A percentile compares a stretch with the other conserved stretches of the same genome.
Evolutionary conservation across 1,140 invertebrate species (phyloP).

Genomic region (Heliconius eleuchia): DNA sequence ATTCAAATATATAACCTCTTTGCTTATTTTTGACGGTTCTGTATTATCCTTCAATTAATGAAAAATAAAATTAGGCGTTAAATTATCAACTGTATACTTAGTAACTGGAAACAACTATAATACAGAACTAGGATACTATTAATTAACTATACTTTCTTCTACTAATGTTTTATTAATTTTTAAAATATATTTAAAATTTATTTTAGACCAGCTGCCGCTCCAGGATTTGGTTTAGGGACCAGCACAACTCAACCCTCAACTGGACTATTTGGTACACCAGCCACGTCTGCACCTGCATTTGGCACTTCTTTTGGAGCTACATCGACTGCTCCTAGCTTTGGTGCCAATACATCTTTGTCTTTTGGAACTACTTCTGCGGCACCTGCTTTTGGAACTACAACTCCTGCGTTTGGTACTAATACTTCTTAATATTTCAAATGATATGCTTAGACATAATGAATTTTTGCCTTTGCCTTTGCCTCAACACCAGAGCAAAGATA

Average conservation of each 20-base stretch:
- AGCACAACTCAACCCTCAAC: constrained; percentile 62
- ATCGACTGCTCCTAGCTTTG: constrained; percentile 50
- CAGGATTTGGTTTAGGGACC: constrained; percentile 63
- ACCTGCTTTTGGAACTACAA: constrained; percentile 51
- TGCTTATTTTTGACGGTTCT: neutral
- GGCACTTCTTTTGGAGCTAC: constrained; percentile 49
- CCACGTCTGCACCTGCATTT: constrained; percentile 49
- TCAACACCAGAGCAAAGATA: too few species aligned
- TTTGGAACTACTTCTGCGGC: constrained; percentile 40
- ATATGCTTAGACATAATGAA: neutral
- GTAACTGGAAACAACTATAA: too few species aligned
- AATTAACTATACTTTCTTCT: neutral
- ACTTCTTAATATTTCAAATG: constrained; percentile 22
- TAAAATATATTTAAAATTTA: neutral
- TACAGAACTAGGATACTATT: too few species aligned
- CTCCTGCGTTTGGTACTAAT: constrained; percentile 52
- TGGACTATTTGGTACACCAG: constrained; percentile 61
- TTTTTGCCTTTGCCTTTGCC: too few species aligned
- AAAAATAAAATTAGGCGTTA: neutral
- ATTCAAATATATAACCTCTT: neutral
- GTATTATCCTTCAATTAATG: neutral
- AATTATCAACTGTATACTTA: neutral
- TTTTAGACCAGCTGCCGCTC: constrained; percentile 59
- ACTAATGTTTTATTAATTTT: neutral
- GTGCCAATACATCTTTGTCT: constrained; percentile 37